These are phyloP conservation scores for Lepidochitona cinerea DNA, from an alignment of 2,888 invertebrate genomes.

Conservation along the genomic window DNA sequence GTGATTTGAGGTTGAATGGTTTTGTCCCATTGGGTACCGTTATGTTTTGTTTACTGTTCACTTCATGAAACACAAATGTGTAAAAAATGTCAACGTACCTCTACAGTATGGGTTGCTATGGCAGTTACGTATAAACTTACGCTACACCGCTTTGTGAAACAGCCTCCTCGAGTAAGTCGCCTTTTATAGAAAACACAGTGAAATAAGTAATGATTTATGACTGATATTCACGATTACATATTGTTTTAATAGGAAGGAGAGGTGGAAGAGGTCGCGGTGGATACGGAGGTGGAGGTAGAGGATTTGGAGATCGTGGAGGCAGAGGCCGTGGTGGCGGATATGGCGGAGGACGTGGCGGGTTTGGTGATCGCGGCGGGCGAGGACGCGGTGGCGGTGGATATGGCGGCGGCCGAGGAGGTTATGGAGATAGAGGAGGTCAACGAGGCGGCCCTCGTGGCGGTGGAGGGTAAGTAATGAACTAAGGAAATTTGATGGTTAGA, in stretches of 20 bases:
- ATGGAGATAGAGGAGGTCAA: not conserved
- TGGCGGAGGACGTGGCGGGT: constrained; percentile 13
- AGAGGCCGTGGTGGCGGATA: constrained; percentile 26
- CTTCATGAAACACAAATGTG: too few species aligned
- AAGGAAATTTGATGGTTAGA: too few species aligned
- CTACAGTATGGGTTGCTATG: too few species aligned
- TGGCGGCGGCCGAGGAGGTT: not conserved
- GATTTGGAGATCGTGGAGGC: constrained; percentile 7
- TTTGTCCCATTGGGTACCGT: too few species aligned
- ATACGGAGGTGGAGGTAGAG: constrained; percentile 25
- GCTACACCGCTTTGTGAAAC: too few species aligned
- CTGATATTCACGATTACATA: not conserved
- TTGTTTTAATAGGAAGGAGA: too few species aligned
- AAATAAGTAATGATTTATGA: not conserved
- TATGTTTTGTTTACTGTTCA: too few species aligned
- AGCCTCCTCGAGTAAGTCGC: too few species aligned
- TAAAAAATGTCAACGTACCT: too few species aligned
- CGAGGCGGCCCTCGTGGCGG: not conserved
- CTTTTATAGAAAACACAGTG: not conserved
- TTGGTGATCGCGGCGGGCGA: constrained; percentile 16
- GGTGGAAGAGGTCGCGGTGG: constrained; percentile 37
- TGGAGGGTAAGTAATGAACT: not conserved
- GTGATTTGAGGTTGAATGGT: too few species aligned
- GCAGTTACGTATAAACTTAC: too few species aligned
- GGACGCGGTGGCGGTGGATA: not conserved